These are phyloP conservation scores for Anastrepha ludens DNA, from an alignment of 1,140 invertebrate genomes.

Conservation along the genomic window DNA sequence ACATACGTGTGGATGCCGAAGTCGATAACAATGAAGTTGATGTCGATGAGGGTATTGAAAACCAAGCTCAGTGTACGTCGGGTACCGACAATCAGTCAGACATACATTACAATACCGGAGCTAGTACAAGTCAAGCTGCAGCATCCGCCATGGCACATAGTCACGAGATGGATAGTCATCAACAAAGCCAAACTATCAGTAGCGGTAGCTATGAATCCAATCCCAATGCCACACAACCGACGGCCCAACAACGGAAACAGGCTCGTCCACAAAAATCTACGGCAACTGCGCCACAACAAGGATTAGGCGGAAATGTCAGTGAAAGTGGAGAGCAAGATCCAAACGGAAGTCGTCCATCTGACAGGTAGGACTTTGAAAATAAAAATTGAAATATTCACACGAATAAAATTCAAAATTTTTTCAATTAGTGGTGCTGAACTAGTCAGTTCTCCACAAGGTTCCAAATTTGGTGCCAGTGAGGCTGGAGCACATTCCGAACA, in stretches of 20 bases:
- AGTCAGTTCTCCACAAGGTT: conserved; percentile 88
- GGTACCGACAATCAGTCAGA: conserved; percentile 61
- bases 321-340: conserved; percentile 79
- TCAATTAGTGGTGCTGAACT: conserved; percentile 86
- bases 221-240: conserved; percentile 55
- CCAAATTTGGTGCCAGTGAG: conserved; percentile 78
- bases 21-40: conserved; percentile 82
- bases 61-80: conserved; percentile 69
- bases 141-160: conserved; percentile 54
- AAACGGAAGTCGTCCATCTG: conserved; percentile 83
- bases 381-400: not conserved
- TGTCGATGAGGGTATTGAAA: conserved; percentile 80
- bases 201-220: conserved; percentile 74
- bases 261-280: conserved; percentile 57
- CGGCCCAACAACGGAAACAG: conserved; percentile 65
- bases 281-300: conserved; percentile 55
- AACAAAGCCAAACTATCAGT: conserved; percentile 78
- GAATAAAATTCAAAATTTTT: conserved; percentile 24
- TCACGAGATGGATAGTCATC: conserved; percentile 57
- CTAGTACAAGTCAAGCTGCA: conserved; percentile 67
- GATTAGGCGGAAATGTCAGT: conserved; percentile 72
- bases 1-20: conserved; percentile 58
- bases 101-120: conserved; percentile 63
- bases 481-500: conserved; percentile 71
- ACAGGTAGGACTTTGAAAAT: conserved; percentile 77